These are phyloP conservation scores for Tonatia bakeri DNA, from an alignment of 2,113 vertebrate species.

Conservation along the genomic window DNA sequence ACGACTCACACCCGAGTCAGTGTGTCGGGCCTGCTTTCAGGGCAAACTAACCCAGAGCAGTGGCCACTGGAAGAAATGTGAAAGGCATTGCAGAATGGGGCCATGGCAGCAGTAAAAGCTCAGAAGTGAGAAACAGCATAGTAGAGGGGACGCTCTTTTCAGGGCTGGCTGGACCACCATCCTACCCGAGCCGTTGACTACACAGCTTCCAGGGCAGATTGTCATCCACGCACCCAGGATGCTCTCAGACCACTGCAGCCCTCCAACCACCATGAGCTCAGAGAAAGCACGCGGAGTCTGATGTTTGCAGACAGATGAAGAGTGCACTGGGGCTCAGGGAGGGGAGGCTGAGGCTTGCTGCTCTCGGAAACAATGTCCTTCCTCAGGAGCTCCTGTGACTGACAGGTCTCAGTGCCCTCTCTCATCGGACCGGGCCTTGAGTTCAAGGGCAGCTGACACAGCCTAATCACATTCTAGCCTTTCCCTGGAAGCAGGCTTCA, in stretches of 20 bases:
- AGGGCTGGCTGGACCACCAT: neutral
- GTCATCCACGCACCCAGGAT: neutral
- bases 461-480: neutral
- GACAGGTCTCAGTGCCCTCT: neutral
- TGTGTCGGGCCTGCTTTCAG: neutral
- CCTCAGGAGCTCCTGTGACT: neutral
- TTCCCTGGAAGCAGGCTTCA: neutral
- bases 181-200: neutral
- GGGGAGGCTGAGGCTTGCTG: neutral
- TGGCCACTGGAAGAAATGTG: neutral
- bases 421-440: neutral
- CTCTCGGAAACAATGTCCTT: neutral
- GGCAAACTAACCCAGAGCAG: neutral
- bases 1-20: neutral
- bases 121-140: neutral
- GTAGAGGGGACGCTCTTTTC: fast-evolving
- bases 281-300: neutral
- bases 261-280: neutral
- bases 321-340: neutral
- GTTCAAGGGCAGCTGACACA: neutral
- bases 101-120: fast-evolving
- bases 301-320: neutral
- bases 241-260: neutral
- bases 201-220: fast-evolving
- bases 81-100: neutral